Conservation (phyloP, 1,140 invertebrate genomes). For the Chironomus tepperi region DNA sequence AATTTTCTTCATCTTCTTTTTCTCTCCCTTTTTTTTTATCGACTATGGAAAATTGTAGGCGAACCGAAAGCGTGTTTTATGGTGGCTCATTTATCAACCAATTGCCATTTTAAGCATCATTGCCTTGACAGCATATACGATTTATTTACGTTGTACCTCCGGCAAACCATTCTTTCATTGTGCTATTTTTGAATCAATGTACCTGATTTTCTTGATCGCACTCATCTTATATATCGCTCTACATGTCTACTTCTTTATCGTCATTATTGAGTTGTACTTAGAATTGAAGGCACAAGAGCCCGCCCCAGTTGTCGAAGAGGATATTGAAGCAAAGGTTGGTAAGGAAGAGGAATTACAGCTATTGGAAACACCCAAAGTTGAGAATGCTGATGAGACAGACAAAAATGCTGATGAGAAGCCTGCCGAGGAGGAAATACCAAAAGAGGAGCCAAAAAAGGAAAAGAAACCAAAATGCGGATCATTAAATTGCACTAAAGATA, state of each 20-base stretch:
- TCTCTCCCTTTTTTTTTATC: neutral
- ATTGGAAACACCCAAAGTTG: neutral
- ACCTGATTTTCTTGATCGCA: neutral
- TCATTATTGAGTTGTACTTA: neutral
- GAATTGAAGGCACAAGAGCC: slow-evolving; percentile 11
- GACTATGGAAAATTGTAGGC: neutral
- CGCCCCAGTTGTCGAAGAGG: neutral
- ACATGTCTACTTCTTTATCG: neutral
- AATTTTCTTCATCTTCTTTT: neutral
- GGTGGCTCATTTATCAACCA: slow-evolving; percentile 17
- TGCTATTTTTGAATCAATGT: neutral
- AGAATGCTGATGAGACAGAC: neutral
- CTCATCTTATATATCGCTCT: neutral
- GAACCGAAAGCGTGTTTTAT: neutral
- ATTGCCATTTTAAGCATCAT: slow-evolving; percentile 20
- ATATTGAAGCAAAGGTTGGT: neutral
- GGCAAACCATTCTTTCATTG: neutral
- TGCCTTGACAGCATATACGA: neutral
- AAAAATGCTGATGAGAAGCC: neutral
- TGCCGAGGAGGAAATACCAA: neutral
- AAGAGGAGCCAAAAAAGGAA: neutral
- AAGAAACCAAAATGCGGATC: neutral
- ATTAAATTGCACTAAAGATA: slow-evolving; percentile 1
- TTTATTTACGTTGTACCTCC: neutral
- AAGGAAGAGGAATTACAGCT: slow-evolving; percentile 17